Conservation (phyloP, 1,140 invertebrate genomes). For the Amyelois transitella region DNA sequence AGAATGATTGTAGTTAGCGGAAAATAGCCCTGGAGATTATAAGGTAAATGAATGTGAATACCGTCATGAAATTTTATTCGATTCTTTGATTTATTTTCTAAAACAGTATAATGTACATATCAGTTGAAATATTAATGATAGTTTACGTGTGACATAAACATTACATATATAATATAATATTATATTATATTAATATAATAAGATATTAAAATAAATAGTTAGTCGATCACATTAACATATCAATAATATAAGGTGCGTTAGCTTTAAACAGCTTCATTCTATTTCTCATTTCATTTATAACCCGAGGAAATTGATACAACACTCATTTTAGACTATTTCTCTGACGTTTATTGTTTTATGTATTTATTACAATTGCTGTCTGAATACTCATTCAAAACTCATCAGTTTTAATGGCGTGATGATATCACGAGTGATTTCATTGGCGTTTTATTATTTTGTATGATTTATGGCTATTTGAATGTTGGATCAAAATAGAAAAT, state of each 20-base stretch:
- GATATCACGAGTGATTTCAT: background rate
- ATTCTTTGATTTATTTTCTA: too few relatives aligned
- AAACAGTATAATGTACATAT: too few relatives aligned
- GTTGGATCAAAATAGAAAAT: background rate
- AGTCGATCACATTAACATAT: background rate
- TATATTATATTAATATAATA: too few relatives aligned
- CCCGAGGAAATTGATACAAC: background rate
- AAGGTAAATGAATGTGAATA: too few relatives aligned
- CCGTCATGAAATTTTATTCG: too few relatives aligned
- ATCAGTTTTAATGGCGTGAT: slow-evolving; percentile 2
- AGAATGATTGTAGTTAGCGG: too few relatives aligned
- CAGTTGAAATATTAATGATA: too few relatives aligned
- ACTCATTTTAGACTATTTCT: background rate
- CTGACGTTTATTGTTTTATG: slow-evolving; percentile 1
- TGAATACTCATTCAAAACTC: background rate
- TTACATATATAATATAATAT: too few relatives aligned
- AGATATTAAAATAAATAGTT: background rate
- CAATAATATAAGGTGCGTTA: background rate
- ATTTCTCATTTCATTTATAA: background rate
- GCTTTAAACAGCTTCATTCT: background rate
- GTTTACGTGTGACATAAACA: too few relatives aligned
- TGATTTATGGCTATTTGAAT: background rate
- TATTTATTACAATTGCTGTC: slow-evolving; percentile 2
- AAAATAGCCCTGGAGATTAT: too few relatives aligned
- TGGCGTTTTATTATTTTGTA: background rate